Conservation (phyloP, 1,140 invertebrate genomes). For the Caerostris extrusa region DNA sequence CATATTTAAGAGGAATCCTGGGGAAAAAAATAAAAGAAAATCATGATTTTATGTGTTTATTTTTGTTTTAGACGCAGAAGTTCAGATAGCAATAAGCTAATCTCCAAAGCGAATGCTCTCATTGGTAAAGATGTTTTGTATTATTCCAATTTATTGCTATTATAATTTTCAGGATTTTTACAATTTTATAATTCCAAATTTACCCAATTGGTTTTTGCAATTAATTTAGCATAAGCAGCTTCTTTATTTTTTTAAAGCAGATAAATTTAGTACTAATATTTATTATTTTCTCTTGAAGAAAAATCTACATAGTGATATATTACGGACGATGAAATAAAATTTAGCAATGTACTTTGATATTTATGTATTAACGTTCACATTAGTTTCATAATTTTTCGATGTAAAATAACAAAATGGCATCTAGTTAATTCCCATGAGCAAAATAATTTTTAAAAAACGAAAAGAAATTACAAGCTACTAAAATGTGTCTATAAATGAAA, state of each 20-base stretch:
- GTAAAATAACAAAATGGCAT: too few relatives aligned
- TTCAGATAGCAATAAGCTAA: slow-evolving; percentile 23
- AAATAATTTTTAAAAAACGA: too few relatives aligned
- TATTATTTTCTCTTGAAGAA: background rate
- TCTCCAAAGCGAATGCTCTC: slow-evolving; percentile 62
- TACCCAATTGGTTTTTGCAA: background rate
- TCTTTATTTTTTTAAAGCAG: background rate
- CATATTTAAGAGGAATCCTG: background rate
- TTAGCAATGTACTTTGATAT: too few relatives aligned
- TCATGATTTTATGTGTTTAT: background rate
- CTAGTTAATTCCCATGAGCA: too few relatives aligned
- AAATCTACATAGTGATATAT: too few relatives aligned
- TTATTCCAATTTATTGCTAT: background rate
- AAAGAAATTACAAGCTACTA: too few relatives aligned
- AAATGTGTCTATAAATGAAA: too few relatives aligned
- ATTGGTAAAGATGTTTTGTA: slow-evolving; percentile 50
- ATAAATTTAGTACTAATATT: background rate
- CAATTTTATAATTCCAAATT: too few relatives aligned
- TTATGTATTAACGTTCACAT: too few relatives aligned
- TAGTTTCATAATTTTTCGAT: too few relatives aligned
- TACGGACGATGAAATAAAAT: too few relatives aligned
- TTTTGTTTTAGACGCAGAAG: slow-evolving; percentile 55
- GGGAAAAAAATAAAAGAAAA: too few relatives aligned
- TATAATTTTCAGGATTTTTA: background rate
- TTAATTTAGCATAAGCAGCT: background rate